Conservation (phyloP, 1,140 invertebrate genomes). For the Drosophila willistoni region DNA sequence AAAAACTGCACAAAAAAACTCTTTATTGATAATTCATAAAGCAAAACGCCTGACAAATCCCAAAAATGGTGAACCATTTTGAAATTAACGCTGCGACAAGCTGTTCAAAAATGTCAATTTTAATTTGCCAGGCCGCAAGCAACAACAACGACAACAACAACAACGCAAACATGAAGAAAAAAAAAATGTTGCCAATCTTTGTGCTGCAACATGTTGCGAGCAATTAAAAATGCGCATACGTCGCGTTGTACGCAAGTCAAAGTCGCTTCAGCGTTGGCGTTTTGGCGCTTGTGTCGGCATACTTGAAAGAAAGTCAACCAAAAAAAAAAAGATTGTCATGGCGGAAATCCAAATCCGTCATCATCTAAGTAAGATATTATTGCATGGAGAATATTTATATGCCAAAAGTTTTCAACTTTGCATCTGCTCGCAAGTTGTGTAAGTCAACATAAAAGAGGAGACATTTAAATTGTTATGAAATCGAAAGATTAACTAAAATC, state of each 20-base stretch:
- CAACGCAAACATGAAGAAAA: slow-evolving; percentile 15
- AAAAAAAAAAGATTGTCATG: slow-evolving; percentile 51
- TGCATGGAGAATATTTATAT: slow-evolving; percentile 25
- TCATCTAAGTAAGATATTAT: slow-evolving; percentile 38
- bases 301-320: slow-evolving; percentile 61
- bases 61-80: slow-evolving; percentile 71
- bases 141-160: slow-evolving; percentile 48
- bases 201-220: slow-evolving; percentile 68
- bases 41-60: slow-evolving; percentile 46
- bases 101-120: slow-evolving; percentile 77
- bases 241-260: slow-evolving; percentile 53
- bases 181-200: slow-evolving; percentile 66
- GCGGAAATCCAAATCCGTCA: slow-evolving; percentile 69
- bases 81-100: slow-evolving; percentile 71
- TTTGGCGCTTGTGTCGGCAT: slow-evolving; percentile 30
- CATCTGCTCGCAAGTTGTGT: not conserved
- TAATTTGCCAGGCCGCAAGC: slow-evolving; percentile 67
- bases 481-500: not conserved
- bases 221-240: slow-evolving; percentile 82
- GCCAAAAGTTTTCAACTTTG: slow-evolving; percentile 27
- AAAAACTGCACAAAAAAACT: slow-evolving; percentile 6
- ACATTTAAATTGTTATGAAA: not conserved
- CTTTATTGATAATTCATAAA: slow-evolving; percentile 81
- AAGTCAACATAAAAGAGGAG: not conserved
- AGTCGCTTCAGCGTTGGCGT: slow-evolving; percentile 23